A percentile compares a stretch with the other conserved stretches of the same genome.
Evolutionary conservation across 1,140 invertebrate species (phyloP).

Genomic region (Ceratina japonica): DNA sequence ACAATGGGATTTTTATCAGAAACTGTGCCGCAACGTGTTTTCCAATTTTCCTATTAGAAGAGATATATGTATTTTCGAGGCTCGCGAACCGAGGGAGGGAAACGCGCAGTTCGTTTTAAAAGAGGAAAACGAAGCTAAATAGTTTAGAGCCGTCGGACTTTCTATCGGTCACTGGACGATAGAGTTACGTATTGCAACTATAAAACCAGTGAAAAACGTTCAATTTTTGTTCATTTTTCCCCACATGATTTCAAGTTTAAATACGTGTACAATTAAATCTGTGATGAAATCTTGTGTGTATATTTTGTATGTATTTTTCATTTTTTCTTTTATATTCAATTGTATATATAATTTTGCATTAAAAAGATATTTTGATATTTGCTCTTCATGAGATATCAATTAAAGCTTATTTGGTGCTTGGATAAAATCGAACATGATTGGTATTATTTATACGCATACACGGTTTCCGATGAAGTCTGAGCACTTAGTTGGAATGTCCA

Average conservation of each 20-base stretch:
- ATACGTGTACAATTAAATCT: too few species aligned
- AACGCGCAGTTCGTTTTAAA: neutral
- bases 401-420: too few species aligned
- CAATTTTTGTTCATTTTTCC: too few species aligned
- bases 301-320: too few species aligned
- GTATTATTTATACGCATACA: conserved; percentile 16
- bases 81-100: neutral
- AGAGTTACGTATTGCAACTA: neutral
- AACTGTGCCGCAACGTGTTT: neutral
- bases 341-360: too few species aligned
- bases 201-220: too few species aligned
- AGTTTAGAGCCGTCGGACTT: conserved; percentile 10
- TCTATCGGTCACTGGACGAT: conserved; percentile 10
- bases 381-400: too few species aligned
- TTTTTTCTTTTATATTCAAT: too few species aligned
- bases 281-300: too few species aligned
- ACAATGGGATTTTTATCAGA: too few species aligned
- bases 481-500: neutral
- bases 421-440: neutral
- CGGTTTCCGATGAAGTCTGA: neutral
- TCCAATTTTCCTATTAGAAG: neutral
- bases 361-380: too few species aligned
- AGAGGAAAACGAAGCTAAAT: conserved; percentile 6
- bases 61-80: neutral
- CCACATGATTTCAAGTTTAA: too few species aligned